Conservation (phyloP, 2,888 invertebrate genomes). For the Sarcophaga rosellei region DNA sequence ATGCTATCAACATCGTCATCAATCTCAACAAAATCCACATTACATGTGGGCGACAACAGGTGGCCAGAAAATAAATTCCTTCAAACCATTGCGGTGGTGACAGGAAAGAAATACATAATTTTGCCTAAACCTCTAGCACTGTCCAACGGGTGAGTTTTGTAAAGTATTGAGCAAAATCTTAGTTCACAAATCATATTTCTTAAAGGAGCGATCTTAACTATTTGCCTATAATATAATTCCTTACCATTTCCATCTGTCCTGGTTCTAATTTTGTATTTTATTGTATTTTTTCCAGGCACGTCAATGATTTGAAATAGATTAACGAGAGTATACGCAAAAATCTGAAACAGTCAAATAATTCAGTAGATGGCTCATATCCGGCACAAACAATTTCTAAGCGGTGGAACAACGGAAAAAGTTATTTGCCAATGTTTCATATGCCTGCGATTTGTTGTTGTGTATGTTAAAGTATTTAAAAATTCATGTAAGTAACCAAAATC, state of each 20-base stretch:
- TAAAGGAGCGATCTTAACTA: constrained; percentile 65
- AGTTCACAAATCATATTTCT: background rate
- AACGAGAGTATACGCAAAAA: constrained; percentile 71
- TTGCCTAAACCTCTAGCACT: constrained; percentile 81
- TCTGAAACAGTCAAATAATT: too few species aligned
- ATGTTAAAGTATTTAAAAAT: constrained; percentile 91
- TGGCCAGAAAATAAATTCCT: constrained; percentile 65
- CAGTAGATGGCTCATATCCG: constrained; percentile 52
- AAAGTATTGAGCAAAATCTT: constrained; percentile 67
- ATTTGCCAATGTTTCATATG: constrained; percentile 82
- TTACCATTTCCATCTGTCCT: background rate
- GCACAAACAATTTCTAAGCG: constrained; percentile 68
- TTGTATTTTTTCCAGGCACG: constrained; percentile 55
- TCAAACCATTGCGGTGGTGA: constrained; percentile 86
- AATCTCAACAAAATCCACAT: too few species aligned
- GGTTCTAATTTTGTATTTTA: too few species aligned
- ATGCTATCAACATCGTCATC: too few species aligned
- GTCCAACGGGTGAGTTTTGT: constrained; percentile 70
- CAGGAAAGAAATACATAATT: constrained; percentile 87
- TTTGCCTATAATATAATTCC: background rate
- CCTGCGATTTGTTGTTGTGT: constrained; percentile 83
- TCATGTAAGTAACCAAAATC: constrained; percentile 69
- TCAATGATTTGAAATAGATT: constrained; percentile 72
- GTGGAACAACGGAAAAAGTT: constrained; percentile 68
- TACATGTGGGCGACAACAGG: too few species aligned